Evolutionary conservation across 1,140 invertebrate species (phyloP).

Genomic region (Euwallacea fornicatus): DNA sequence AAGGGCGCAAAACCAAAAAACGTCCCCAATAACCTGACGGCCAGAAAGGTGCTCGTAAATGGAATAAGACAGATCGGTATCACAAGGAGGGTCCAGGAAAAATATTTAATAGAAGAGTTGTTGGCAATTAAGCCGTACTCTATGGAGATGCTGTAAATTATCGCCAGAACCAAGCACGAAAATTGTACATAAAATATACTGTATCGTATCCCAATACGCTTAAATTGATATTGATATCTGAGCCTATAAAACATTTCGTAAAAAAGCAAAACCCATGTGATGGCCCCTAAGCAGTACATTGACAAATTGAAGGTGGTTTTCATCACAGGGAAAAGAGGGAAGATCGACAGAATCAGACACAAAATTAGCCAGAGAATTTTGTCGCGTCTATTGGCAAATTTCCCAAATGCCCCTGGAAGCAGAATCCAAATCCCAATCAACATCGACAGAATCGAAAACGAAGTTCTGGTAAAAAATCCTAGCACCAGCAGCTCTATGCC

Average conservation of each 20-base stretch:
- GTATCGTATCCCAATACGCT: conserved; percentile 14
- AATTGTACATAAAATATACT: conserved; percentile 34
- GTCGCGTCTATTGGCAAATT: conserved; percentile 22
- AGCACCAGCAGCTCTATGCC: conserved; percentile 43
- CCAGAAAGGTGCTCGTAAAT: conserved; percentile 36
- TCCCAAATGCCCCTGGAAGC: conserved; percentile 30
- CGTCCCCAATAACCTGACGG: conserved; percentile 38
- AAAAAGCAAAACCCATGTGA: conserved; percentile 39
- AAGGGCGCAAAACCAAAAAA: conserved; percentile 45
- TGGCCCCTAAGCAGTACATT: conserved; percentile 40
- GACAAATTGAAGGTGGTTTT: conserved; percentile 45
- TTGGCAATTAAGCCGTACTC: conserved; percentile 34
- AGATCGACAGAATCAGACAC: conserved; percentile 39
- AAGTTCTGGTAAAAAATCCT: conserved; percentile 42
- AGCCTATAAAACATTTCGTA: conserved; percentile 36
- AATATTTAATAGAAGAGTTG: conserved; percentile 39
- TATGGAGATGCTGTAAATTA: conserved; percentile 35
- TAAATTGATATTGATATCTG: conserved; percentile 28
- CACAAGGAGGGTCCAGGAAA: conserved; percentile 38
- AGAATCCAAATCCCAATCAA: conserved; percentile 37
- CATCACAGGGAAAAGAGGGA: conserved; percentile 46
- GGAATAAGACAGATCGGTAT: conserved; percentile 39
- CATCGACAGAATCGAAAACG: conserved; percentile 41
- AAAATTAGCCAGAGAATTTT: conserved; percentile 44
- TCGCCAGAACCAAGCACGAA: conserved; percentile 32